phyloP scores from a whole-genome alignment of 2,797 vertebrate species.

The Crocidura indochinensis region DNA sequence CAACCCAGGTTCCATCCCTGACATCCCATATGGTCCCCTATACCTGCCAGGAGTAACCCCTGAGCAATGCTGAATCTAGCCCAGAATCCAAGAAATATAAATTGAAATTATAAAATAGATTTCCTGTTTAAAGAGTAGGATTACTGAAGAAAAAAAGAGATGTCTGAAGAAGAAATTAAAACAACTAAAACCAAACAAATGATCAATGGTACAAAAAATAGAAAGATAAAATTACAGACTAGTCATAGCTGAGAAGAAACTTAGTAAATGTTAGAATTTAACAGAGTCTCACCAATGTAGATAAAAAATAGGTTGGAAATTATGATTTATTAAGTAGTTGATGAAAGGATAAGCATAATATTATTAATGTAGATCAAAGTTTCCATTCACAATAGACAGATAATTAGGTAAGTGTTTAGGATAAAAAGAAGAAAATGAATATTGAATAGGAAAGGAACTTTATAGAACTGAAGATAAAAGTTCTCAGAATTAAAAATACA shows the following conservation, averaged over 20 bases:
- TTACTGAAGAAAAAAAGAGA: neutral
- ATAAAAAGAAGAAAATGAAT: too few species aligned
- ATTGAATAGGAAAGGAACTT: too few species aligned
- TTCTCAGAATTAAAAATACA: too few species aligned
- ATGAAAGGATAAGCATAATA: neutral
- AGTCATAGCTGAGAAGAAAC: slow-evolving; percentile 5
- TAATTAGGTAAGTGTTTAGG: neutral
- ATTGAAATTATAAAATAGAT: slow-evolving; percentile 33
- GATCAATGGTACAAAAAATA: slow-evolving; percentile 43
- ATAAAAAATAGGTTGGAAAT: neutral
- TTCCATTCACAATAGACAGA: neutral
- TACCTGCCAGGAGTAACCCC: too few species aligned
- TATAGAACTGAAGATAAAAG: too few species aligned
- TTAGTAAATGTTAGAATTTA: slow-evolving; percentile 33
- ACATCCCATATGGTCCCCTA: too few species aligned
- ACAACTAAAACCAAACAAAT: slow-evolving; percentile 14
- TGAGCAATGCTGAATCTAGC: too few species aligned
- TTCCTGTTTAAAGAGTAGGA: neutral
- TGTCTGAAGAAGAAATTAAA: slow-evolving; percentile 38
- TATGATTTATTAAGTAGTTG: neutral
- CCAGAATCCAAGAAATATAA: neutral
- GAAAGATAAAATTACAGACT: neutral
- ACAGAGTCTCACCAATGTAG: neutral
- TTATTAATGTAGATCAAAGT: neutral
- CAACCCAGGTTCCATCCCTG: too few species aligned